phyloP scores from a whole-genome alignment of 2,888 invertebrate genomes.

The Bellardia bayeri region DNA sequence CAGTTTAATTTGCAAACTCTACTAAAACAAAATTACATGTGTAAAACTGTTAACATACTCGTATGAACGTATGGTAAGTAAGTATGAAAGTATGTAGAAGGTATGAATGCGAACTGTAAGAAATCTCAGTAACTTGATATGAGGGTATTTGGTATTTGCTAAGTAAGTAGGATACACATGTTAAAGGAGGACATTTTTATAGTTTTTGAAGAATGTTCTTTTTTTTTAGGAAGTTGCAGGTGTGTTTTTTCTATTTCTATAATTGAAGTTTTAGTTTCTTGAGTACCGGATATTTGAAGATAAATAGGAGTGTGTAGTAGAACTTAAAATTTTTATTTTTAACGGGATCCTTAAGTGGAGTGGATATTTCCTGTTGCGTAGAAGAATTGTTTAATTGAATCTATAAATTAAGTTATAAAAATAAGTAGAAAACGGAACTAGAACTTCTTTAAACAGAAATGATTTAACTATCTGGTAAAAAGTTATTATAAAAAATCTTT shows the following conservation, averaged over 20 bases:
- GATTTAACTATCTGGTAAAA: background rate
- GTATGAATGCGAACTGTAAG: background rate
- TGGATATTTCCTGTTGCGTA: constrained; percentile 33
- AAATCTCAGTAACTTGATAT: constrained; percentile 61
- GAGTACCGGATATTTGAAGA: constrained; percentile 58
- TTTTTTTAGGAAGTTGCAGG: constrained; percentile 53
- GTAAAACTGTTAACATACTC: constrained; percentile 7
- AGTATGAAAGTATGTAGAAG: background rate
- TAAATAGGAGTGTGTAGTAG: constrained; percentile 7
- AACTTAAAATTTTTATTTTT: background rate
- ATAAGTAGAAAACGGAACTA: background rate
- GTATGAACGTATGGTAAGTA: too few species aligned
- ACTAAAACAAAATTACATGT: constrained; percentile 39
- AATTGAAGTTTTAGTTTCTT: constrained; percentile 22
- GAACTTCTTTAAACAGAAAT: background rate
- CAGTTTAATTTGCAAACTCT: constrained; percentile 37
- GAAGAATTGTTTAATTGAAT: background rate
- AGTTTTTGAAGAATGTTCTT: background rate
- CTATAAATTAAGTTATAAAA: constrained; percentile 14
- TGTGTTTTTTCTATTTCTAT: constrained; percentile 58
- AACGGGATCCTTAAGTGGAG: constrained; percentile 21
- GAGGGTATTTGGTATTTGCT: constrained; percentile 9
- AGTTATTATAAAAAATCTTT: too few species aligned
- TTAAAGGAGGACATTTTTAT: constrained; percentile 27
- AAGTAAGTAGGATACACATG: background rate